Base-by-base conservation (phyloP, 2,113 vertebrate genomes). In the Mungos mungo region DNA sequence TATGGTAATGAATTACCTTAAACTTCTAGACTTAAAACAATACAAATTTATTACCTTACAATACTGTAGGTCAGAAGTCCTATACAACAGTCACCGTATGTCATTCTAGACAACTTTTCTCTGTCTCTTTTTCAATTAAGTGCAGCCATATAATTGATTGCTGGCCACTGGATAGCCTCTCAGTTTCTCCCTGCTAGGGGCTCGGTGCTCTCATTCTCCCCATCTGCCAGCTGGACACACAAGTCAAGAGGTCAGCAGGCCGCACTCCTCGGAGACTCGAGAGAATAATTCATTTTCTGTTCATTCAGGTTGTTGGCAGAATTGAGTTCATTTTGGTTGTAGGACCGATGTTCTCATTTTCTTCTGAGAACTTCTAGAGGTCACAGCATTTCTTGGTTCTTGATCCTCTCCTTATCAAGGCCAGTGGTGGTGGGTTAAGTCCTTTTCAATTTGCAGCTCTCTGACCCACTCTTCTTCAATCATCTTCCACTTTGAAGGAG, bases 1-100 rank as follows among this genome's bases (percentile, higher is more conserved):
- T 88, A 47, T 54, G 50, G 11, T 74, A 83, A 41, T 63, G 86
- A 92, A 77, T 81, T 77, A 45, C n/a, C 89, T 90, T 35, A 85
- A 72, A 86, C 21, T 23, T 63, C 52, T 54, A 27, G 18, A 45
- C 27, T 82, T 87, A 76, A n/a, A 87, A 54, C 6, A 60, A 60
- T 16, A 60, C 1, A 74, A 13, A 92, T 77, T 31, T n/a, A 35
- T 72, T 74, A 54, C 66, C 21, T 60, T 54, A 41, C 4, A 41
- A 31, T 45, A 93, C n/a, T 76, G 2, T 74, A 60, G 18, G 19
- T 72, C 10, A 69, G 33, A 85, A 47, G 5, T 38, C 19, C 33
- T 63, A 2, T 60, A 23, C 50, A 72, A 41, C n/a, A 57, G 27
- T 7, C 41, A 29, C 2, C 1, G 11, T 14, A 25, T 50, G 69